Evolutionary conservation across 2,113 vertebrate species (phyloP).

Genomic region (Myrmecobius fasciatus): DNA sequence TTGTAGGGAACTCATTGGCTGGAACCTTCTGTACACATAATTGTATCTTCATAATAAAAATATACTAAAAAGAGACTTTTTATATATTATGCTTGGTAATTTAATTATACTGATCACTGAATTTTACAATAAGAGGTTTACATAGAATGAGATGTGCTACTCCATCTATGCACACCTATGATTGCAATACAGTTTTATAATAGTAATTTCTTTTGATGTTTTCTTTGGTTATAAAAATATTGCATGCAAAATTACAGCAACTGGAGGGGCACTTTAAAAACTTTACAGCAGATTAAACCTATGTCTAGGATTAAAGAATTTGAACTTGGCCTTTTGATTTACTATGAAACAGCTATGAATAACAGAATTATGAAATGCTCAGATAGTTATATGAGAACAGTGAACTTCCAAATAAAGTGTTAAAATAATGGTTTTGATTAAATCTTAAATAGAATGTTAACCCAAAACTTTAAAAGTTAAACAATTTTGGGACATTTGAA

Average conservation of each 20-base stretch:
- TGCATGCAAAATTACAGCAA: constrained; percentile 17
- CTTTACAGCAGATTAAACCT: neutral
- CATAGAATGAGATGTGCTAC: neutral
- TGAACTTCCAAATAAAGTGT: neutral
- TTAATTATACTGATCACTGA: neutral
- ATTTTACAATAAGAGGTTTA: neutral
- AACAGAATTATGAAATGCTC: neutral
- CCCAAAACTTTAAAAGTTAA: neutral
- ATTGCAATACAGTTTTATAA: neutral
- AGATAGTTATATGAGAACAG: neutral
- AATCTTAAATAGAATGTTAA: neutral
- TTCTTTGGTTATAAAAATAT: constrained; percentile 25
- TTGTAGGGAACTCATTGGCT: neutral
- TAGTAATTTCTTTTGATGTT: neutral
- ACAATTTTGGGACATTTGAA: neutral
- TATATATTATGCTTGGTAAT: neutral
- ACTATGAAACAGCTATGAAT: neutral
- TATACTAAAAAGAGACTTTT: neutral
- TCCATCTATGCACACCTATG: neutral
- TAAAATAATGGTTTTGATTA: neutral
- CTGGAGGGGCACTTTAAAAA: neutral
- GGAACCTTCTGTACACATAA: neutral
- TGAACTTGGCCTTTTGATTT: neutral
- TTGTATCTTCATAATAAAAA: neutral
- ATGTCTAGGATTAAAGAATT: neutral